These are phyloP conservation scores for Chaetodon trifasciatus DNA, from an alignment of 2,797 vertebrate genomes.

Conservation along the genomic window DNA sequence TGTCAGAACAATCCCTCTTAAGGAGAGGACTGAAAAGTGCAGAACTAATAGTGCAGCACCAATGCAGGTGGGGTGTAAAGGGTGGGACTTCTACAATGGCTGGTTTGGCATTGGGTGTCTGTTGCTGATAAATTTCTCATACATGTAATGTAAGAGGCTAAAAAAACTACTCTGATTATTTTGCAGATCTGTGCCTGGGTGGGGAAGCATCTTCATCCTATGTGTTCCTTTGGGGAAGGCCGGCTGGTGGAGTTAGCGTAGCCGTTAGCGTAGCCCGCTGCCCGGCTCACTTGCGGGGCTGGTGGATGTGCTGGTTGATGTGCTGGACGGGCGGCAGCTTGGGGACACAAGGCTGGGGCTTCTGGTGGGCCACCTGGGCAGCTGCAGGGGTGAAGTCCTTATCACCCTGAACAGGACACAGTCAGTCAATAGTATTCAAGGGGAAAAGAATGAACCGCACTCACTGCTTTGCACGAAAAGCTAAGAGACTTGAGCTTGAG, in stretches of 20 bases:
- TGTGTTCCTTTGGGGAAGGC: conserved; percentile 66
- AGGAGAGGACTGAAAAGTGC: conserved; percentile 47
- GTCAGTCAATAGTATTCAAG: conserved; percentile 7
- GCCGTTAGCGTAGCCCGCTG: conserved; percentile 34
- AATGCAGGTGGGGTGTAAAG: conserved; percentile 44
- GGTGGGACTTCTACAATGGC: conserved; percentile 51
- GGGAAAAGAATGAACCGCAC: not conserved
- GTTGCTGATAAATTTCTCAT: conserved; percentile 37
- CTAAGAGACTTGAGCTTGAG: not conserved
- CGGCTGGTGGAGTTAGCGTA: conserved; percentile 48
- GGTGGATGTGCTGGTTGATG: conserved; percentile 95
- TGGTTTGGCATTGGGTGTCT: conserved; percentile 19
- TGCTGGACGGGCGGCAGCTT: conserved; percentile 89
- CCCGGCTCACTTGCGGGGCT: conserved; percentile 94
- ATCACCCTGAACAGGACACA: conserved; percentile 89
- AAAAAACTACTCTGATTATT: conserved; percentile 52
- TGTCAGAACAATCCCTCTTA: conserved; percentile 22
- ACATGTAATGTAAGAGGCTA: conserved; percentile 31
- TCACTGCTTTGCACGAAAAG: no score
- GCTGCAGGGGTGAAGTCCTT: conserved; percentile 98
- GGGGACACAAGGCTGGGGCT: conserved; percentile 93
- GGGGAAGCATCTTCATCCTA: conserved; percentile 61
- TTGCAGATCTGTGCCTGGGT: conserved; percentile 61
- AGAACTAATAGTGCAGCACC: conserved; percentile 49
- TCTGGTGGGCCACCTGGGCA: conserved; percentile 98